Conservation (phyloP, 1,140 invertebrate species). For the Macrotrachela quadricornifera region DNA sequence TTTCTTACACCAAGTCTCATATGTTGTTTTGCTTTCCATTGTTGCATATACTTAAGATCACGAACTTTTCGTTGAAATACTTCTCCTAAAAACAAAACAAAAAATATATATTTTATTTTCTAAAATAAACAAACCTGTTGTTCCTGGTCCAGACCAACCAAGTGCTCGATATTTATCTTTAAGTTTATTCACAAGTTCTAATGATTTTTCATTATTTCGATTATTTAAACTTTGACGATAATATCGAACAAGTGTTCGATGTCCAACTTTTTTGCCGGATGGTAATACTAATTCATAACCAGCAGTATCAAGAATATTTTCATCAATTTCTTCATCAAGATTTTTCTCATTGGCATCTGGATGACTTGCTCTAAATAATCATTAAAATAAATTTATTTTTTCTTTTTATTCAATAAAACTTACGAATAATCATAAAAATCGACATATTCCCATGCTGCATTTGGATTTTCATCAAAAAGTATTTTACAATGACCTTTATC, state of each 20-base stretch:
- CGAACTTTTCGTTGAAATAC: too few species aligned
- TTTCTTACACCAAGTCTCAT: too few species aligned
- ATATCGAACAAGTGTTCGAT: conserved; percentile 58
- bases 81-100: too few species aligned
- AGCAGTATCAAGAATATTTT: conserved; percentile 40
- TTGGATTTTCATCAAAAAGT: conserved; percentile 48
- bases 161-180: too few species aligned
- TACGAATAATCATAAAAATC: conserved; percentile 47
- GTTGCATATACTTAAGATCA: too few species aligned
- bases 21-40: too few species aligned
- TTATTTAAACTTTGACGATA: conserved; percentile 32
- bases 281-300: conserved; percentile 65
- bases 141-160: too few species aligned
- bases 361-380: not conserved
- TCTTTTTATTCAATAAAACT: too few species aligned
- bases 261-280: conserved; percentile 65
- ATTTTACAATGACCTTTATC: conserved; percentile 87
- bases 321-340: not conserved
- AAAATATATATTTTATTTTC: too few species aligned
- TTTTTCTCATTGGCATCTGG: conserved; percentile 10
- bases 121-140: too few species aligned
- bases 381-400: conserved; percentile 5
- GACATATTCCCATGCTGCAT: conserved; percentile 57
- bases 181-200: too few species aligned
- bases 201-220: too few species aligned